Evolutionary conservation across 2,888 invertebrate genomes (phyloP), one percentile per base, ranked within the genome.

Genomic region (Plagodis dolabraria): DNA sequence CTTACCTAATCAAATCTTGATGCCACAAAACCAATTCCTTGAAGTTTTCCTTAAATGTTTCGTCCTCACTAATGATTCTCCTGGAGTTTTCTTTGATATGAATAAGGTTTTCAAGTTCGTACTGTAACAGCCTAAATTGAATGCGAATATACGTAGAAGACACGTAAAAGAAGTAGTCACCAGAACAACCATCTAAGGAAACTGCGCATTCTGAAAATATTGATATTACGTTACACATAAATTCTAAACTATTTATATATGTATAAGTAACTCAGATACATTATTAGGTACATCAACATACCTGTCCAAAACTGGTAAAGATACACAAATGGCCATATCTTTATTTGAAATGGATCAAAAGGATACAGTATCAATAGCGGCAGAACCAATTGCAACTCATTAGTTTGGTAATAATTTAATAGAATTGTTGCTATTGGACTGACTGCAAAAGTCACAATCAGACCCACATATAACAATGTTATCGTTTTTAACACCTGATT

Each of bases 321-420:
- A 61, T 84, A 88, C 1, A 83, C 77, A 52, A 77, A 77, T 0
- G 87, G 88, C 79, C 81, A 89, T 49, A 77, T 73, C 43, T 62
- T 77, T 0, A 80, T 60, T 44, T 82, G 74, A 38, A 72, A 78
- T 8, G 79, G 60, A 68, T 88, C 76, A 53, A 89, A 86, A 0
- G 88, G 89, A 75, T 87, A 89, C n/a, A 75, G 47, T 22, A 82
- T 69, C 0, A 79, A 57, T 59, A 86, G 84, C 0, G 87, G 88
- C 12, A 87, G 52, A 11, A 78, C 42, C 12, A 83, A 63, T 7
- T 81, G 74, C 0, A 85, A 7, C 47, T 80, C 69, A 1, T 74
- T 71, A 0, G 76, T 79, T 12, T 71, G 70, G 8, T 62, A 66
- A 70, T 86, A 89, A 7, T 78, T 81, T 0, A 79, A 22, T 2